phyloP scores from a whole-genome alignment of 1,140 invertebrate species.

The Dolichoris vasculosae region DNA sequence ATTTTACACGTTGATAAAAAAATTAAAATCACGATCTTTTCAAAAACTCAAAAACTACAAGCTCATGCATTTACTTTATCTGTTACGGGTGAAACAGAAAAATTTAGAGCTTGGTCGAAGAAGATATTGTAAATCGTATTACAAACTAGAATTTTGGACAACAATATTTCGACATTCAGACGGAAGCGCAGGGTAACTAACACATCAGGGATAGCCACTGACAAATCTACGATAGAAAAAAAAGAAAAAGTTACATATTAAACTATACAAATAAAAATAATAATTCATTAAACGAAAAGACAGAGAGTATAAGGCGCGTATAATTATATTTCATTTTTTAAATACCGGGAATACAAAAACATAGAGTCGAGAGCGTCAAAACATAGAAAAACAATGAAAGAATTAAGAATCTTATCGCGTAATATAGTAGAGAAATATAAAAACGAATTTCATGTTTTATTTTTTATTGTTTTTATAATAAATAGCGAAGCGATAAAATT shows the following conservation, averaged over 20 bases:
- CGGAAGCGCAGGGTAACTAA: conserved; percentile 76
- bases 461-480: conserved; percentile 26
- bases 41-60: conserved; percentile 6
- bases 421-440: background rate
- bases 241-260: conserved; percentile 70
- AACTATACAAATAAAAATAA: conserved; percentile 70
- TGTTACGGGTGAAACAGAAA: conserved; percentile 14
- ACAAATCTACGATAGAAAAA: conserved; percentile 75
- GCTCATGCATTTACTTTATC: background rate
- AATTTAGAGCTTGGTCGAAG: conserved; percentile 26
- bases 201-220: conserved; percentile 76
- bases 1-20: conserved; percentile 41
- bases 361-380: conserved; percentile 14
- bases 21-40: conserved; percentile 27
- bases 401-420: background rate
- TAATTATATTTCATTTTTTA: conserved; percentile 45
- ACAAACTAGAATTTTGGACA: conserved; percentile 69
- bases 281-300: conserved; percentile 68
- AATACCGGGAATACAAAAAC: conserved; percentile 22
- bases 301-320: conserved; percentile 40
- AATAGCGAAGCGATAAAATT: background rate
- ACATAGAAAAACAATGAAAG: background rate
- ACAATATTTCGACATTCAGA: conserved; percentile 75
- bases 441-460: background rate
- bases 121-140: conserved; percentile 58